Evolutionary conservation across 2,888 invertebrate species (phyloP), one percentile per base, ranked within the genome.

Genomic region (Drosophila barbarae): DNA sequence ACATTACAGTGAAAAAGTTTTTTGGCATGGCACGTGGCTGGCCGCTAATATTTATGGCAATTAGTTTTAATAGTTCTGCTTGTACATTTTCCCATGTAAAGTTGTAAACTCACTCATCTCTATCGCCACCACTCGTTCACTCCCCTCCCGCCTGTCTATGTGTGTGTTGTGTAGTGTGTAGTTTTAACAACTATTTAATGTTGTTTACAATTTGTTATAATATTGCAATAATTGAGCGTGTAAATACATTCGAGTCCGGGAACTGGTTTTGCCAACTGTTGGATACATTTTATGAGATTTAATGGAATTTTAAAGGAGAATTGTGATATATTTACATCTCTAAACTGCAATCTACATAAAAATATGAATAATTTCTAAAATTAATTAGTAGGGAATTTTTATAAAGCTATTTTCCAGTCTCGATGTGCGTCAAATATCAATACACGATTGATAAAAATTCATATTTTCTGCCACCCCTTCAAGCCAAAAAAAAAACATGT

Each of bases 41-140:
- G 73, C 66, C 82, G 73, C 75, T 80, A 82, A 80, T 82, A 82
- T 82, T 82, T 80, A 82, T 80, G 79, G 82, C 79, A 80, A 80
- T 80, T 79, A 75, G 82, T 82, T 82, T 77, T 82, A 82, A 79
- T 82, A 82, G 79, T 82, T 82, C 71, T 68, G 73, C 82, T 80
- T 82, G 77, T 74, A 73, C 67, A 77, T 74, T 23, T 23, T 77
- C 65, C 63, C 73, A 51, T 73, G 63, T 65, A 70, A 71, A 79
- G 75, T 72, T 78, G 73, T 73, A 65, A 77, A 71, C 66, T 57
- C 51, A 41, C 54, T 69, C 51, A 68, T 69, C 44, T 32, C 18
- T 34, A 28, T 28, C 46, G 39, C n/a, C 23, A 5, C n/a, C 18
- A 23, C 42, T 26, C 23, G 4, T 1, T 15, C 12, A 41, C 28